phyloP scores from a whole-genome alignment of 2,888 invertebrate species.

The Drepana falcataria region DNA sequence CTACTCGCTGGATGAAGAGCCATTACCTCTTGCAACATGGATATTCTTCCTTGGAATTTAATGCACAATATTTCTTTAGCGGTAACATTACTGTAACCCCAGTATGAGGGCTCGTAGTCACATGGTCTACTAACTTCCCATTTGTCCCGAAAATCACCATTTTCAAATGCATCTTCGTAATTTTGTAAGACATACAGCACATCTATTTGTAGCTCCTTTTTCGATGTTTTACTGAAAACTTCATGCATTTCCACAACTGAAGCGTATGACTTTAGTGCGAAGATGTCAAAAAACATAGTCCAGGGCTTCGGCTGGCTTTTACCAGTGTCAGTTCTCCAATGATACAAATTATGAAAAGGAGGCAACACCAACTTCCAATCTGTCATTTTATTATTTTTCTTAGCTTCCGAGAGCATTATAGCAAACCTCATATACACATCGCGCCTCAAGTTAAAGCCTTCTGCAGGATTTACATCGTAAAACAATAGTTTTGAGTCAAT shows the following conservation, averaged over 20 bases:
- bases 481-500: conserved; percentile 83
- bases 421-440: conserved; percentile 98
- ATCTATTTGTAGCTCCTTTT: conserved; percentile 79
- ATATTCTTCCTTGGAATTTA: conserved; percentile 88
- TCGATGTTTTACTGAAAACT: conserved; percentile 70
- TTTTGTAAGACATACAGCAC: conserved; percentile 89
- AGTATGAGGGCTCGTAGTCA: conserved; percentile 74
- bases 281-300: conserved; percentile 91
- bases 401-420: conserved; percentile 85
- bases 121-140: conserved; percentile 79
- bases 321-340: conserved; percentile 85
- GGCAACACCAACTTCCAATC: conserved; percentile 88
- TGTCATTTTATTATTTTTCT: conserved; percentile 61
- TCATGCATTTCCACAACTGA: conserved; percentile 93
- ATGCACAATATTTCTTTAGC: conserved; percentile 85
- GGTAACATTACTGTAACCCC: conserved; percentile 85
- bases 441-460: conserved; percentile 97
- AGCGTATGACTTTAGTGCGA: conserved; percentile 86
- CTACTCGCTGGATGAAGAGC: conserved; percentile 51
- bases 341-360: conserved; percentile 94
- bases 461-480: conserved; percentile 96
- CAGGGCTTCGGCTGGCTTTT: conserved; percentile 84
- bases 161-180: conserved; percentile 90
- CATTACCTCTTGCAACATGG: conserved; percentile 81
- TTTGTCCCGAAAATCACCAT: conserved; percentile 89